A percentile compares a stretch with the other conserved stretches of the same genome.
phyloP scores from a whole-genome alignment of 1,140 invertebrate genomes.

The Drosophila serrata region DNA sequence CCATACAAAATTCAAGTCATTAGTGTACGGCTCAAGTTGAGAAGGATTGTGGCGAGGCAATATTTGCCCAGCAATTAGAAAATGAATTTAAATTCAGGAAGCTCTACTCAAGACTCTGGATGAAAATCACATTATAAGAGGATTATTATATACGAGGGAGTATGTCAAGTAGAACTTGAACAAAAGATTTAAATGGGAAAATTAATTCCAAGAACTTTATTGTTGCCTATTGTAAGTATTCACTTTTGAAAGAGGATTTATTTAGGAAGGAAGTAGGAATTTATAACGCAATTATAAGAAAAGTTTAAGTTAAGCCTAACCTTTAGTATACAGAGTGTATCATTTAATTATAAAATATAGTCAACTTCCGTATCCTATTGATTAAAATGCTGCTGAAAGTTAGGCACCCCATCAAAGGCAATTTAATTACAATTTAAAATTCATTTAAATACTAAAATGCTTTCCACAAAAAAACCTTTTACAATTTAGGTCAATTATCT shows the following conservation, averaged over 20 bases:
- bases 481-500: slow-evolving; percentile 23
- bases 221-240: not conserved
- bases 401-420: not conserved
- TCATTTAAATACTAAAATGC: not conserved
- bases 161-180: not conserved
- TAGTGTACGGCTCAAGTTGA: not conserved
- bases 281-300: not conserved
- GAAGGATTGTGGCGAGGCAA: not conserved
- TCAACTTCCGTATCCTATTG: not conserved
- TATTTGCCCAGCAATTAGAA: not conserved
- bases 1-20: slow-evolving; percentile 1
- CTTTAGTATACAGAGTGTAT: not conserved
- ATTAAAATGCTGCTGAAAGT: not conserved
- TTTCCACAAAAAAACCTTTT: not conserved
- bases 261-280: not conserved
- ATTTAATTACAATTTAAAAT: not conserved
- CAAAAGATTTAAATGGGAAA: not conserved
- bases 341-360: not conserved
- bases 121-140: slow-evolving; percentile 1
- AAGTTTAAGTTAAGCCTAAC: not conserved
- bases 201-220: not conserved
- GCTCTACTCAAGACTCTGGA: not conserved
- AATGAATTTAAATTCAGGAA: not conserved
- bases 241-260: not conserved
- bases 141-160: not conserved